Percentiles rank a stretch among this genome's conserved stretches.
These are phyloP conservation scores for Megaceryle torquata DNA, from an alignment of 2,113 vertebrate species.

Conservation along the genomic window DNA sequence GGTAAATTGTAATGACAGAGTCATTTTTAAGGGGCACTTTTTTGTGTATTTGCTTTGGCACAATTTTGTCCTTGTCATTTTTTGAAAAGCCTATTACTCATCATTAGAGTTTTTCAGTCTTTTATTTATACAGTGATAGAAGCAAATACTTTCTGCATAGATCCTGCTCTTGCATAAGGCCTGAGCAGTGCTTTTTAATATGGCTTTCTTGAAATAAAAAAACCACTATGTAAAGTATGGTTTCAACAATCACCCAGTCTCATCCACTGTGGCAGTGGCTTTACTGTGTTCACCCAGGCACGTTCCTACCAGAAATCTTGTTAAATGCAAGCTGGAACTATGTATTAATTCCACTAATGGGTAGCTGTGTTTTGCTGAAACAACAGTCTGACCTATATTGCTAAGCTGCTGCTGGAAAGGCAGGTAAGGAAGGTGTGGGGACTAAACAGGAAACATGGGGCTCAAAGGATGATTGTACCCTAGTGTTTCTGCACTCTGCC, in stretches of 20 bases:
- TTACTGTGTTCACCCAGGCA: background rate
- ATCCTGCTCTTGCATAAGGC: background rate
- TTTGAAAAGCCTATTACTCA: conserved; percentile 25
- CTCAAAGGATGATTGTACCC: background rate
- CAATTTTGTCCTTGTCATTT: conserved; percentile 52
- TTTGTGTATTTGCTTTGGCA: conserved; percentile 69
- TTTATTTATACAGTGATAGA: background rate
- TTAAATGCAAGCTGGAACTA: background rate
- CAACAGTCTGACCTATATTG: background rate
- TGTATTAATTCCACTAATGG: background rate
- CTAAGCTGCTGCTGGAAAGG: background rate
- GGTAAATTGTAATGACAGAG: conserved; percentile 64
- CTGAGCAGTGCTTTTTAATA: background rate
- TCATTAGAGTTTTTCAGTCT: background rate
- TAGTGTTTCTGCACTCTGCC: background rate
- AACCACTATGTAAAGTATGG: background rate
- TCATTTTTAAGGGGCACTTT: conserved; percentile 75
- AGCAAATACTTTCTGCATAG: background rate
- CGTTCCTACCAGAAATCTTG: background rate
- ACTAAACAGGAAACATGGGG: background rate
- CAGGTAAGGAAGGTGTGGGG: background rate
- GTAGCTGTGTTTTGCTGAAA: background rate
- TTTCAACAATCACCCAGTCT: background rate
- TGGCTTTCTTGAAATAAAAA: background rate
- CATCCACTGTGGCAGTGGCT: background rate